Percentiles rank a stretch among this genome's conserved stretches.
Conservation (phyloP, 2,797 vertebrate species). For the Neopelma chrysocephalum region DNA sequence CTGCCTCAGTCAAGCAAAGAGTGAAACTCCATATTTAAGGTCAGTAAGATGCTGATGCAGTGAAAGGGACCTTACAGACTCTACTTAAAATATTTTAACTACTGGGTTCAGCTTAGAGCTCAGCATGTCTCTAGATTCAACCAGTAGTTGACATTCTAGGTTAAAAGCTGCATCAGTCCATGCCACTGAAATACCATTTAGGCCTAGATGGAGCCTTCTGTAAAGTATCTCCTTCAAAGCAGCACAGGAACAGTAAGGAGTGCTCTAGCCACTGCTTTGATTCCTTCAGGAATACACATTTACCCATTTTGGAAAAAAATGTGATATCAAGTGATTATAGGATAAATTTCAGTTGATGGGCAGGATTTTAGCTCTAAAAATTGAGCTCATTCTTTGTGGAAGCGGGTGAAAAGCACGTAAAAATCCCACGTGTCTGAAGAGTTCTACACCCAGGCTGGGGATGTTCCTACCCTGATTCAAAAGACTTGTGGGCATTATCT, state of each 20-base stretch:
- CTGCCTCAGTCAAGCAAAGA: neutral
- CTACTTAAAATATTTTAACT: neutral
- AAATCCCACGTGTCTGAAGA: neutral
- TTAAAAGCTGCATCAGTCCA: neutral
- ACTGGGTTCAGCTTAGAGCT: neutral
- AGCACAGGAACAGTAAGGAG: neutral
- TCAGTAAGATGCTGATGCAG: neutral
- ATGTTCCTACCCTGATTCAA: neutral
- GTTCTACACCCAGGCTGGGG: fast-evolving
- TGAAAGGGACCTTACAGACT: neutral
- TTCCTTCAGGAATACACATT: neutral
- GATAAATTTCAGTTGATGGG: neutral
- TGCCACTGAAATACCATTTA: neutral
- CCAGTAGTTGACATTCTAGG: neutral
- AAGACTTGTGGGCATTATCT: neutral
- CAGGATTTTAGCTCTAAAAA: neutral
- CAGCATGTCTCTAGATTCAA: neutral
- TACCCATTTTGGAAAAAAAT: neutral
- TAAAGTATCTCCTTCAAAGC: neutral
- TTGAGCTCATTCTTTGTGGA: neutral
- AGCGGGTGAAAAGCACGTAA: neutral
- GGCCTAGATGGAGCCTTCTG: neutral
- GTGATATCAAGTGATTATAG: neutral
- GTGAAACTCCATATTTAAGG: neutral
- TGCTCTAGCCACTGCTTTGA: neutral